A percentile compares a stretch with the other conserved stretches of the same genome.
These are phyloP conservation scores for honey bee (Apis mellifera) DNA, from an alignment of 1,140 invertebrate genomes.

Conservation along the genomic window Amel_HAv3.1 CM009943.2:3965501-3966000, in stretches of 20 bases:
- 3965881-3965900: too few species aligned
- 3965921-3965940: slow-evolving; percentile 15
- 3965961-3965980: slow-evolving; percentile 90
- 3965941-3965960: slow-evolving; percentile 97
- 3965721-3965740: background rate
- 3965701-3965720: too few species aligned
- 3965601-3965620: slow-evolving; percentile 96
- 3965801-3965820: slow-evolving; percentile 96
- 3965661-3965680: slow-evolving; percentile 92
- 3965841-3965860: slow-evolving; percentile 81
- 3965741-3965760: slow-evolving; percentile 90
- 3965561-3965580: slow-evolving; percentile 88
- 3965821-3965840: slow-evolving; percentile 91
- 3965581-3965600: slow-evolving; percentile 95
- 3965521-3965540: slow-evolving; percentile 82
- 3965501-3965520: slow-evolving; percentile 77
- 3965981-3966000: slow-evolving; percentile 86
- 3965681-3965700: slow-evolving; percentile 52
- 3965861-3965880: too few species aligned
- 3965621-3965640: slow-evolving; percentile 93
- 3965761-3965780: slow-evolving; percentile 94
- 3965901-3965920: background rate
- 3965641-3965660: slow-evolving; percentile 96
- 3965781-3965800: slow-evolving; percentile 96
- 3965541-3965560: slow-evolving; percentile 86